Conservation (phyloP, 2,113 vertebrate species). For the Aldabrachelys gigantea region DNA sequence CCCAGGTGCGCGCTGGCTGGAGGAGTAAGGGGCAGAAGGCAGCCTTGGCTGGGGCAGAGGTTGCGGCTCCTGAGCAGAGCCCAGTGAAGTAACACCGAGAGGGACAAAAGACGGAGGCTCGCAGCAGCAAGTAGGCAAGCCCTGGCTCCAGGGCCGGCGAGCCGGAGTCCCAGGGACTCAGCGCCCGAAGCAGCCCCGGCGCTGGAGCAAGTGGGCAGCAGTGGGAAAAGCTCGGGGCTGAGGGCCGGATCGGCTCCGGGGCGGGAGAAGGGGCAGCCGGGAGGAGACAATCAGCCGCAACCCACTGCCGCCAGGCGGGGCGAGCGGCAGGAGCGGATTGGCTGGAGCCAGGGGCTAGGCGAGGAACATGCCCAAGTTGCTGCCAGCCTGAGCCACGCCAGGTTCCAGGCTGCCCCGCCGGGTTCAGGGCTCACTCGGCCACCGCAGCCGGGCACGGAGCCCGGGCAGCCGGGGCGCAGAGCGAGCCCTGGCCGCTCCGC, state of each 20-base stretch:
- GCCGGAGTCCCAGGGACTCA: too few relatives aligned
- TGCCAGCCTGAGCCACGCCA: neutral
- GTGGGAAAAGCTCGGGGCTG: too few relatives aligned
- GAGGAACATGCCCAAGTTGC: neutral
- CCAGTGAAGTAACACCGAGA: too few relatives aligned
- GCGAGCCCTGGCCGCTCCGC: neutral
- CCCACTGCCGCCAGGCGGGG: too few relatives aligned
- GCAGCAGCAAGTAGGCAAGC: neutral
- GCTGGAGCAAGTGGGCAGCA: too few relatives aligned
- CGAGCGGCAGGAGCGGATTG: neutral
- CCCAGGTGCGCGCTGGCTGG: too few relatives aligned
- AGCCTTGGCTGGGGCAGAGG: neutral
- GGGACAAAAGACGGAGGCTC: neutral
- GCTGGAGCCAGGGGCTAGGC: neutral
- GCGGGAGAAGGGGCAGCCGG: neutral
- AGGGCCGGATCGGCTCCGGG: too few relatives aligned
- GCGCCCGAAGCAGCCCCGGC: too few relatives aligned
- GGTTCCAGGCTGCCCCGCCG: neutral
- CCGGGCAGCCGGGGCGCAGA: neutral
- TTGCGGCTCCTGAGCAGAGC: neutral
- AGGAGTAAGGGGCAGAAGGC: neutral
- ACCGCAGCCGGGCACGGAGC: neutral
- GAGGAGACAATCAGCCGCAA: too few relatives aligned
- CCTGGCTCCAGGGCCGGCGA: too few relatives aligned
- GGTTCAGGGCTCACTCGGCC: neutral